Base-by-base conservation (phyloP, 2,888 invertebrate species). In the Trachelus tabidus region DNA sequence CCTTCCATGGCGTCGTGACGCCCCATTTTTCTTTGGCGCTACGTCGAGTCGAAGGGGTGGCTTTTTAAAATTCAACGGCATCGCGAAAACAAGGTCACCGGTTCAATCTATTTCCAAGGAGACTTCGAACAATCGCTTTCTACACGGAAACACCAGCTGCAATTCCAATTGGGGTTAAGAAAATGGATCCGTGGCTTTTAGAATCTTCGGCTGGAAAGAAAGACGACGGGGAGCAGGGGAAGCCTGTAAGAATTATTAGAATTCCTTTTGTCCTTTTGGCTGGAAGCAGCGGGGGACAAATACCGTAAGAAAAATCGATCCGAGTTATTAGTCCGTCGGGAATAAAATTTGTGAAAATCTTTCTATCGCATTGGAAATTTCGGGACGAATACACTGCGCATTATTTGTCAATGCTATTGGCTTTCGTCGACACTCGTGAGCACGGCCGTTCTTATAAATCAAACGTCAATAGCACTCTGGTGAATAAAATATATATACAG, bases 1-100 rank as follows among this genome's bases (percentile, higher is more conserved):
- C 80, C 77, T 82, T 80, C 79, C 77, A 77, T 75, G 76, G 71
- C 71, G 33, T 12, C 71, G 71, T 9, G 33, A 23, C 33, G 71
- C 4, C 30, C 71, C 33, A 34, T 34, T 31, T 34, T 31, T 71
- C 71, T 34, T 71, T 12, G 56, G 56, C 9, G 56, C 56, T 6
- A 56, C 56, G 56, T 9, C 56, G 56, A 56, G 23, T 56, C 23
- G 56, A 6, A 2, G 23, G 56, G 56, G 34, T 12, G 37, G 34
- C 35, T 76, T 76, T 37, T 34, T 76, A 34, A 71, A 76, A 40
- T 75, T 35, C 56, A 56, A 23, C 56, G 56, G 23, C 56, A 23
- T 23, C 9, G 23, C 23, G 23, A 9, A 56, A 56, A 56, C 56
- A 56, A 56, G 56, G 56, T 56, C 56, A 56, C 56, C 9, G 56